Conservation (phyloP, 2,888 invertebrate species). For the Drosophila tripunctata region DNA sequence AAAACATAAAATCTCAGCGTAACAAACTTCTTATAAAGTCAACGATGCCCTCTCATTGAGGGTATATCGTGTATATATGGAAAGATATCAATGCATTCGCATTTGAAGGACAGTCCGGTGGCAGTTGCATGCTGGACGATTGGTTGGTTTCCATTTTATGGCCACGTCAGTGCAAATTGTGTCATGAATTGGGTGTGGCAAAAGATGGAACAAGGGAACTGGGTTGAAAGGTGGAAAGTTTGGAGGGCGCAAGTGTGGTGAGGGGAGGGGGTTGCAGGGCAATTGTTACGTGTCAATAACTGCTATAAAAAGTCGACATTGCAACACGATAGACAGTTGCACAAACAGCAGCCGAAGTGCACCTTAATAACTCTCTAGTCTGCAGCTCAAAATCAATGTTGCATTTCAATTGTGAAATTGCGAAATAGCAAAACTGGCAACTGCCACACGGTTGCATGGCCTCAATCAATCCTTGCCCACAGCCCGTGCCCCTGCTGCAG, state of each 20-base stretch:
- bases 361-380: constrained; percentile 66
- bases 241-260: background rate
- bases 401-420: constrained; percentile 77
- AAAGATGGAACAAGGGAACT: background rate
- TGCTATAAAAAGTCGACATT: constrained; percentile 59
- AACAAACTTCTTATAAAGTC: background rate
- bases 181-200: constrained; percentile 28
- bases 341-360: constrained; percentile 43
- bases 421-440: constrained; percentile 39
- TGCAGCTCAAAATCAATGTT: constrained; percentile 75
- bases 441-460: constrained; percentile 24
- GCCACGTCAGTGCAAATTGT: constrained; percentile 51
- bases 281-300: constrained; percentile 81
- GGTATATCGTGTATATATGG: background rate
- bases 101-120: constrained; percentile 11
- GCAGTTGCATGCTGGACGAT: constrained; percentile 30
- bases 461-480: constrained; percentile 44
- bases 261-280: constrained; percentile 26
- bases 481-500: background rate
- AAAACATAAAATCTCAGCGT: too few relatives aligned
- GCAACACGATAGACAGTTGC: constrained; percentile 44
- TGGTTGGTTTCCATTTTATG: constrained; percentile 53
- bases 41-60: background rate
- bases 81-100: background rate
- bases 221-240: background rate